Conservation (phyloP, 2,113 vertebrate genomes). For the Xenopus borealis region DNA sequence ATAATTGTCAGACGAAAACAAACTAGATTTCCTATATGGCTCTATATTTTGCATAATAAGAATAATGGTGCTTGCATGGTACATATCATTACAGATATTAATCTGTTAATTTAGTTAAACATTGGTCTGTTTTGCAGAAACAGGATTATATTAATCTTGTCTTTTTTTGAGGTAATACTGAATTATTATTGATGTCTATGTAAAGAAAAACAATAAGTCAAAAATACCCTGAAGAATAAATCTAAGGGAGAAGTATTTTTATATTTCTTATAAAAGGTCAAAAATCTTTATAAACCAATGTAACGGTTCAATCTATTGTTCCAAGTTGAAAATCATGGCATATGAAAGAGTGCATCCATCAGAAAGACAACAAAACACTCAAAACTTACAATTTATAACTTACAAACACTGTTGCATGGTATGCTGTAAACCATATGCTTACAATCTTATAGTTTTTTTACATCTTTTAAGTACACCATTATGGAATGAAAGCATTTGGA, state of each 20-base stretch:
- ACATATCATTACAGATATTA: no score
- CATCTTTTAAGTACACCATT: slow-evolving; percentile 1
- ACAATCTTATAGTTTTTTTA: slow-evolving; percentile 11
- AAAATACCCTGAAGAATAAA: slow-evolving; percentile 23
- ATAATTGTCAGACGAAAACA: no score
- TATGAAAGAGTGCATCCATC: slow-evolving; percentile 37
- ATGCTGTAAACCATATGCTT: slow-evolving; percentile 19
- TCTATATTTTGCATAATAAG: no score
- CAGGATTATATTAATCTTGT: no score
- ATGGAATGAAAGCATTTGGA: neutral
- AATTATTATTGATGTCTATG: no score
- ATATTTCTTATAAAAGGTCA: slow-evolving; percentile 20
- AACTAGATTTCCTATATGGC: no score
- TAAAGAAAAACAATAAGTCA: no score
- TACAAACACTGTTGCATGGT: slow-evolving; percentile 23
- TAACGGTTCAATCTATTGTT: slow-evolving; percentile 39
- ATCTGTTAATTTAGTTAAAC: no score
- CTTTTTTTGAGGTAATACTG: no score
- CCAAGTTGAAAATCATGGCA: slow-evolving; percentile 36
- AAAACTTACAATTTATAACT: slow-evolving; percentile 36
- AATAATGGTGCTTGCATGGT: no score
- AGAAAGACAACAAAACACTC: slow-evolving; percentile 30
- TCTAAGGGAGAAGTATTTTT: slow-evolving; percentile 5
- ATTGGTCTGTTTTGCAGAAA: no score
- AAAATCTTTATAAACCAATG: slow-evolving; percentile 35